Percentiles rank a stretch among this genome's conserved stretches.
Evolutionary conservation across 92 coral and sea anemone species (phyloP).

Genomic region (Epizoanthus ramosus): DNA sequence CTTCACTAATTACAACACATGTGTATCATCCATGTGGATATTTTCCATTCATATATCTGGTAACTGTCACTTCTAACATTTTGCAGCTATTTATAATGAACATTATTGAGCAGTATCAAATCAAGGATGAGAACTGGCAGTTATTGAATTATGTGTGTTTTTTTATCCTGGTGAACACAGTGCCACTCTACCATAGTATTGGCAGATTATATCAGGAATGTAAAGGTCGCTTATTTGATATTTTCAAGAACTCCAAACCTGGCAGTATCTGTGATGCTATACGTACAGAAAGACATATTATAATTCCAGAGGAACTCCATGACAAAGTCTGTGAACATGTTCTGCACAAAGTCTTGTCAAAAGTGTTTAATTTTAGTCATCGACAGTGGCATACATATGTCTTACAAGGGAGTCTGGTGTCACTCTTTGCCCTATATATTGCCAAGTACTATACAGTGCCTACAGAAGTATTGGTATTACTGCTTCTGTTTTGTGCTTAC

Average conservation of each 20-base stretch:
- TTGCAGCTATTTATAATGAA: too few relatives aligned
- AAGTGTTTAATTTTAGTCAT: background rate
- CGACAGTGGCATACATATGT: background rate
- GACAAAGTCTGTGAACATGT: background rate
- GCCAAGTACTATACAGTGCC: too few relatives aligned
- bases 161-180: too few relatives aligned
- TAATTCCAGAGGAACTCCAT: slow-evolving; percentile 11
- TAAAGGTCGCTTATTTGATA: background rate
- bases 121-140: too few relatives aligned
- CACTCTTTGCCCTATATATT: background rate
- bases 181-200: background rate
- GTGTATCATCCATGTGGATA: too few relatives aligned
- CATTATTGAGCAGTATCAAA: too few relatives aligned
- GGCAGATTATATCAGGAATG: background rate
- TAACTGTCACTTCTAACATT: too few relatives aligned
- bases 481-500: too few relatives aligned
- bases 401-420: background rate
- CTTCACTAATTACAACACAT: too few relatives aligned
- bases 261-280: background rate
- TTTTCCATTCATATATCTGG: too few relatives aligned
- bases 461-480: too few relatives aligned
- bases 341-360: background rate
- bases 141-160: too few relatives aligned
- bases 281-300: background rate
- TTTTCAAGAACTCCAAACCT: background rate